Evolutionary conservation across 1,140 invertebrate genomes (phyloP).

Genomic region (Hyles euphorbiae): DNA sequence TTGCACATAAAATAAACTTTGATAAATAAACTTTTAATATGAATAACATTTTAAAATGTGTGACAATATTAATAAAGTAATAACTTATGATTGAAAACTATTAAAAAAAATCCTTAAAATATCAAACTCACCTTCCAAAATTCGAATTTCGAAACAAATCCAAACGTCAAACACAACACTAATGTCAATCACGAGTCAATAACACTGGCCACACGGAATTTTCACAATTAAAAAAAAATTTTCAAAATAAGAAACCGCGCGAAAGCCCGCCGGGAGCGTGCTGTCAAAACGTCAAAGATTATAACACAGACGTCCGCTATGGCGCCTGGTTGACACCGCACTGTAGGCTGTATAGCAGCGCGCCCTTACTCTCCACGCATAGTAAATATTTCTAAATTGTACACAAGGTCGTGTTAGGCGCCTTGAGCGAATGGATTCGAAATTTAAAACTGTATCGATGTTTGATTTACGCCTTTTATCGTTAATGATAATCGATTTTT

Average conservation of each 20-base stretch:
- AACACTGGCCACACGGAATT: slow-evolving; percentile 7
- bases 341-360: slow-evolving; percentile 14
- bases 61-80: too few relatives aligned
- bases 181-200: slow-evolving; percentile 8
- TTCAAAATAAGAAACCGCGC: slow-evolving; percentile 12
- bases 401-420: too few relatives aligned
- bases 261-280: slow-evolving; percentile 11
- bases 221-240: slow-evolving; percentile 5
- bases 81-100: too few relatives aligned
- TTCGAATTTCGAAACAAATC: slow-evolving; percentile 1
- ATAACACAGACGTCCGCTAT: slow-evolving; percentile 19
- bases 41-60: too few relatives aligned
- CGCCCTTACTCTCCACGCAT: neutral
- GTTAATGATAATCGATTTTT: too few relatives aligned
- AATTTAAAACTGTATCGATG: too few relatives aligned
- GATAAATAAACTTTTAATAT: too few relatives aligned
- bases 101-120: too few relatives aligned
- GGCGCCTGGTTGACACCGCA: slow-evolving; percentile 30
- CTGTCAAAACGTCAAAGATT: slow-evolving; percentile 14
- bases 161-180: slow-evolving; percentile 6
- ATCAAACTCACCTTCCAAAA: neutral
- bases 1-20: too few relatives aligned
- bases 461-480: too few relatives aligned
- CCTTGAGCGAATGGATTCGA: too few relatives aligned
- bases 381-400: too few relatives aligned